phyloP scores from a whole-genome alignment of 37 sponge, comb jelly and placozoan genomes.

The Axinella damicornis region DNA sequence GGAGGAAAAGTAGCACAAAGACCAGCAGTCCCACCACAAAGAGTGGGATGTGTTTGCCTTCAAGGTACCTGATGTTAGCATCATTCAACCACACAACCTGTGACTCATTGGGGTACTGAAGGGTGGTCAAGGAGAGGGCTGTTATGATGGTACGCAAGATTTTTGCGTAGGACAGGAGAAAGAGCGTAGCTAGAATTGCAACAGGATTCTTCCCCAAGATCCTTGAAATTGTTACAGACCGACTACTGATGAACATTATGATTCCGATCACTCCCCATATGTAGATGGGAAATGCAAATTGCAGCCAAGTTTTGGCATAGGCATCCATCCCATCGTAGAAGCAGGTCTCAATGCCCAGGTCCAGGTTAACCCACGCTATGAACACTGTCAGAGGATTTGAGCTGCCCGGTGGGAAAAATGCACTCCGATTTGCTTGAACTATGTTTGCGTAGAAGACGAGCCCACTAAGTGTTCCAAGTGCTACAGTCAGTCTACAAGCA shows the following conservation, averaged over 20 bases:
- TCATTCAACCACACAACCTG: neutral
- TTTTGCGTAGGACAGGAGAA: slow-evolving; percentile 24
- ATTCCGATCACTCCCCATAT: neutral
- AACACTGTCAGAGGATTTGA: neutral
- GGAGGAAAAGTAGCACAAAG: neutral
- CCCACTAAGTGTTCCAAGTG: neutral
- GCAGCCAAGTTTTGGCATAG: slow-evolving; percentile 4
- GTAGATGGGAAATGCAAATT: slow-evolving; percentile 6
- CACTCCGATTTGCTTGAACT: neutral
- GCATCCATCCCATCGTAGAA: neutral
- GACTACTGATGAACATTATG: neutral
- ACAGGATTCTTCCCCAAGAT: slow-evolving; percentile 7
- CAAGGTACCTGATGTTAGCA: neutral
- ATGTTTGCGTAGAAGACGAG: neutral
- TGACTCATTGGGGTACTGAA: neutral
- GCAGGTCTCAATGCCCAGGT: slow-evolving; percentile 5
- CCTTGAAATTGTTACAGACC: neutral
- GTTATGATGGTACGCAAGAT: neutral
- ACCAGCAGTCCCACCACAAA: neutral
- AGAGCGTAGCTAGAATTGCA: slow-evolving; percentile 16
- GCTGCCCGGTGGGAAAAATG: neutral
- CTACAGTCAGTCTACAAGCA: neutral
- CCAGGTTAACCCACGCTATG: neutral
- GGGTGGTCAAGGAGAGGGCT: neutral
- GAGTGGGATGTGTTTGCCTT: neutral